phyloP scores from a whole-genome alignment of 1,140 invertebrate species.

The Coelopa frigida region DNA sequence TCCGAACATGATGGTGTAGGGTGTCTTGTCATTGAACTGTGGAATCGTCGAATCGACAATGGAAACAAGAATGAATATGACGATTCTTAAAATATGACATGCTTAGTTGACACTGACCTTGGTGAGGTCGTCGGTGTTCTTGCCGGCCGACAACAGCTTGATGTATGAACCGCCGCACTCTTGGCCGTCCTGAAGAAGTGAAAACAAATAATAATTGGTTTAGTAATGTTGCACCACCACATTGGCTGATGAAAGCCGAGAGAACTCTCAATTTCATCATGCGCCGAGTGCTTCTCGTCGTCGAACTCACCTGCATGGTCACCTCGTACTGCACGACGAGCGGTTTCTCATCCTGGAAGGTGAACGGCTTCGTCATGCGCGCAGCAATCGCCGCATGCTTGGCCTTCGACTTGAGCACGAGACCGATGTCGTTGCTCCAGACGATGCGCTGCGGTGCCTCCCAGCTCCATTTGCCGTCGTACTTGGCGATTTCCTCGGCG shows the following conservation, averaged over 20 bases:
- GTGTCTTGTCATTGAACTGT: slow-evolving; percentile 89
- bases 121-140: slow-evolving; percentile 63
- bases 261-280: slow-evolving; percentile 20
- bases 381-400: slow-evolving; percentile 92
- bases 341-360: slow-evolving; percentile 74
- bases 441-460: slow-evolving; percentile 69
- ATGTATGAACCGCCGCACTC: slow-evolving; percentile 98
- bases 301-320: slow-evolving; percentile 50
- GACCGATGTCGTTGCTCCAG: slow-evolving; percentile 75
- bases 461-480: slow-evolving; percentile 80
- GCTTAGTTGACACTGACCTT: slow-evolving; percentile 24
- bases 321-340: slow-evolving; percentile 94
- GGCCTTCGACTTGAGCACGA: slow-evolving; percentile 91
- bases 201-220: slow-evolving; percentile 31
- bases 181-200: slow-evolving; percentile 74
- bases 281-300: slow-evolving; percentile 19
- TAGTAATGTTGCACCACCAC: slow-evolving; percentile 14
- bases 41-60: slow-evolving; percentile 1
- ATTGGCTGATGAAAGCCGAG: not conserved
- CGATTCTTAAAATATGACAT: slow-evolving; percentile 7
- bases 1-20: slow-evolving; percentile 98
- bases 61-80: slow-evolving; percentile 9
- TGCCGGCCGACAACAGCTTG: slow-evolving; percentile 74
- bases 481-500: slow-evolving; percentile 88
- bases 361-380: slow-evolving; percentile 72